Evolutionary conservation across 1,140 invertebrate genomes (phyloP).

Genomic region (Lordiphosa stackelbergi): DNA sequence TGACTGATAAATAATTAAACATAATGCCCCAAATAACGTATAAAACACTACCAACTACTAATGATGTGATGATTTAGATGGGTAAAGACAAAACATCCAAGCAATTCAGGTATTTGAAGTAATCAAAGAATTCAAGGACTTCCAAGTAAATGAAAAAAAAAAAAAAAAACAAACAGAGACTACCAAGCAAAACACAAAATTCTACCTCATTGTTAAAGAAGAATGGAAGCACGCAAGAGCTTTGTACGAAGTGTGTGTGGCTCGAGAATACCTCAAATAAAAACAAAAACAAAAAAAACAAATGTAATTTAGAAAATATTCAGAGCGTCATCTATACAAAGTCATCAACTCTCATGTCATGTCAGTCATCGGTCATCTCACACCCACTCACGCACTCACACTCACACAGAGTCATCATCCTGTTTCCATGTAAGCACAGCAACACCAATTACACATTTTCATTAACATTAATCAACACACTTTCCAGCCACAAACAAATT

Average conservation of each 20-base stretch:
- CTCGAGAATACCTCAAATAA: slow-evolving; percentile 64
- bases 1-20: slow-evolving; percentile 34
- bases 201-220: slow-evolving; percentile 73
- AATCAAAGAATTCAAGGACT: slow-evolving; percentile 70
- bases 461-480: slow-evolving; percentile 9
- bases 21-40: slow-evolving; percentile 19
- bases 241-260: slow-evolving; percentile 40
- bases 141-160: slow-evolving; percentile 47
- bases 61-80: slow-evolving; percentile 40
- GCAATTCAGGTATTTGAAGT: slow-evolving; percentile 72
- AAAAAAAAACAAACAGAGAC: slow-evolving; percentile 39
- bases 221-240: slow-evolving; percentile 14
- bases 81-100: slow-evolving; percentile 53
- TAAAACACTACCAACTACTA: slow-evolving; percentile 9
- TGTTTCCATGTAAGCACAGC: too few relatives aligned
- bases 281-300: slow-evolving; percentile 3
- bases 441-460: slow-evolving; percentile 32
- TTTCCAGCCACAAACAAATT: slow-evolving; percentile 62
- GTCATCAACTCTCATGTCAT: slow-evolving; percentile 29
- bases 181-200: slow-evolving; percentile 48
- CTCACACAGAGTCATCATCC: slow-evolving; percentile 28
- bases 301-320: slow-evolving; percentile 6
- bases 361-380: slow-evolving; percentile 43
- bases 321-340: slow-evolving; percentile 31
- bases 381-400: slow-evolving; percentile 13